A percentile compares a stretch with the other conserved stretches of the same genome.
Conservation (phyloP, 2,797 vertebrate genomes). For the Centropyge bicolor region DNA sequence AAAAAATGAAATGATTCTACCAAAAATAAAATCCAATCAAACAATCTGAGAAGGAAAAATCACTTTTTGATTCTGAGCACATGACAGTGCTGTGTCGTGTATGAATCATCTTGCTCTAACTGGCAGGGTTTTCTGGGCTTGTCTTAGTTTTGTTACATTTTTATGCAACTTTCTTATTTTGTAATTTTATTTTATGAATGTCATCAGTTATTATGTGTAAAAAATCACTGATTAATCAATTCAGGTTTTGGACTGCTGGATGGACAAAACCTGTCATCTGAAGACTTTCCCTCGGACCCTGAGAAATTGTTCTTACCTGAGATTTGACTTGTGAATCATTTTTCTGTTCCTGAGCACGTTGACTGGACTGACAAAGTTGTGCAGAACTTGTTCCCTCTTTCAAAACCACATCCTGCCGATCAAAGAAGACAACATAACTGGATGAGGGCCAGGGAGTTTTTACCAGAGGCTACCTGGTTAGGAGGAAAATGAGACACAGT, state of each 20-base stretch:
- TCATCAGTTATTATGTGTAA: no score
- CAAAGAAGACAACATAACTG: neutral
- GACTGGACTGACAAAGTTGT: neutral
- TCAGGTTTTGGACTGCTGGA: no score
- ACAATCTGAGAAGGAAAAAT: no score
- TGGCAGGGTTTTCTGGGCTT: neutral
- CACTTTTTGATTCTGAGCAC: neutral
- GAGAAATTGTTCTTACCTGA: no score
- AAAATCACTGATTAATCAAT: no score
- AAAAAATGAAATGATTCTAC: neutral
- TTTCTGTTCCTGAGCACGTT: no score
- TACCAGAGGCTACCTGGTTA: neutral
- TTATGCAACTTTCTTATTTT: neutral
- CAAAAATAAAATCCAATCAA: no score
- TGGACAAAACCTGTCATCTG: no score
- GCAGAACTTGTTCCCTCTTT: neutral
- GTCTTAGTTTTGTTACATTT: neutral
- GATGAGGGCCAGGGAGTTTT: neutral
- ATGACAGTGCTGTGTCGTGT: neutral
- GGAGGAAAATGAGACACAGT: neutral
- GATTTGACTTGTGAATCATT: no score
- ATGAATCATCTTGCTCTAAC: no score
- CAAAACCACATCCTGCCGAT: slow-evolving; percentile 12
- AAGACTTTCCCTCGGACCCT: no score
- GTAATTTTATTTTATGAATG: neutral